Percentiles rank a stretch among this genome's conserved stretches.
Conservation (phyloP, 2,113 vertebrate genomes). For the Dromaius novaehollandiae region DNA sequence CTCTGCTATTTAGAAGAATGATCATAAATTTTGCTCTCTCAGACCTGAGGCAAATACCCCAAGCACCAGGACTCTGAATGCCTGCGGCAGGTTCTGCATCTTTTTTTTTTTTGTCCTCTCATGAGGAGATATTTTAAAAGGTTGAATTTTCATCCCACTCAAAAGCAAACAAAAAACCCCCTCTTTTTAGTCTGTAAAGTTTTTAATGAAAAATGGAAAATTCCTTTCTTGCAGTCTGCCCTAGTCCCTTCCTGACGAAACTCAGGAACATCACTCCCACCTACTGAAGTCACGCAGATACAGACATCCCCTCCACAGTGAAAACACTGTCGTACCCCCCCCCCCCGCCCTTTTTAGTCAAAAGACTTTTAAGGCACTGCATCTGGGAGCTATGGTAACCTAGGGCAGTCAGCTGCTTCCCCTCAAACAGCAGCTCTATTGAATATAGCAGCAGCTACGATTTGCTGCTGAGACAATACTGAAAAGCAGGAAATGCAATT, state of each 20-base stretch:
- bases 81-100: not conserved
- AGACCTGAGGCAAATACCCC: not conserved
- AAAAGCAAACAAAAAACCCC: not conserved
- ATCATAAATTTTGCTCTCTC: not conserved
- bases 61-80: not conserved
- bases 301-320: not conserved
- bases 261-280: not conserved
- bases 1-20: not conserved
- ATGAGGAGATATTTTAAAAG: not conserved
- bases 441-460: not conserved
- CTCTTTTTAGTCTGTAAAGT: not conserved
- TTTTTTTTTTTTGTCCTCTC: not conserved
- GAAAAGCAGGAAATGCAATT: not conserved
- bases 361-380: not conserved
- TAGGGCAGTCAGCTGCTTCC: constrained; percentile 1
- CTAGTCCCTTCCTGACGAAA: not conserved
- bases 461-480: not conserved
- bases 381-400: not conserved
- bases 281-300: not conserved
- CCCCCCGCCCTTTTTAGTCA: not conserved
- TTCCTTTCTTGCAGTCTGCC: not conserved
- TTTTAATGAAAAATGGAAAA: not conserved
- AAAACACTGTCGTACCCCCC: not conserved
- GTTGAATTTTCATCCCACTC: not conserved
- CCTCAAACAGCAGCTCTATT: not conserved